phyloP scores from a whole-genome alignment of 2,797 vertebrate genomes.

The Siniperca scherzeri region DNA sequence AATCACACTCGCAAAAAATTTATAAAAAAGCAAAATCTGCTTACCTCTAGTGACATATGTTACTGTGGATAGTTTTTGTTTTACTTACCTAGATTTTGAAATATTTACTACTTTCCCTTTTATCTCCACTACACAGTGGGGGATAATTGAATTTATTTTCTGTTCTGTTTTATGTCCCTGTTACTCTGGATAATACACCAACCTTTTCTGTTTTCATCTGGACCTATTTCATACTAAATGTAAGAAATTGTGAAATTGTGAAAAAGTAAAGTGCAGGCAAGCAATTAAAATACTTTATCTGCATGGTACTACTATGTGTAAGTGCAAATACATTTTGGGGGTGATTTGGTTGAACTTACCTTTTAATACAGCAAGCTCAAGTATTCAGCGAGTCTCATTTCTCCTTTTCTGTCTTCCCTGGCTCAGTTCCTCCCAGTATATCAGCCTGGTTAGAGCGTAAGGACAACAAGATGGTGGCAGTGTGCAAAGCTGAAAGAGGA shows the following conservation, averaged over 20 bases:
- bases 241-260: background rate
- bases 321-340: background rate
- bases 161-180: background rate
- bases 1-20: background rate
- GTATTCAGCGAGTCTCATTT: background rate
- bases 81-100: background rate
- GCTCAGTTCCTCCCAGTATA: conserved; percentile 54
- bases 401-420: background rate
- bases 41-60: background rate
- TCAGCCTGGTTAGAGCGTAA: conserved; percentile 37
- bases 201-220: background rate
- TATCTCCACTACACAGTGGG: background rate
- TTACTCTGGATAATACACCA: background rate
- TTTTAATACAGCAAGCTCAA: background rate
- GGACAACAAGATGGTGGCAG: conserved; percentile 50
- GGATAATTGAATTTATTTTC: background rate
- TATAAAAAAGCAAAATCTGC: background rate
- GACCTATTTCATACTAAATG: background rate
- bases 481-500: conserved; percentile 75
- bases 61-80: background rate
- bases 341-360: background rate
- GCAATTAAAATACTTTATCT: background rate
- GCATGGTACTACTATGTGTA: background rate
- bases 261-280: background rate
- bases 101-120: background rate